A percentile compares a stretch with the other conserved stretches of the same genome.
Conservation (phyloP, 2,888 invertebrate species). For the Lasioglossum figueresi region DNA sequence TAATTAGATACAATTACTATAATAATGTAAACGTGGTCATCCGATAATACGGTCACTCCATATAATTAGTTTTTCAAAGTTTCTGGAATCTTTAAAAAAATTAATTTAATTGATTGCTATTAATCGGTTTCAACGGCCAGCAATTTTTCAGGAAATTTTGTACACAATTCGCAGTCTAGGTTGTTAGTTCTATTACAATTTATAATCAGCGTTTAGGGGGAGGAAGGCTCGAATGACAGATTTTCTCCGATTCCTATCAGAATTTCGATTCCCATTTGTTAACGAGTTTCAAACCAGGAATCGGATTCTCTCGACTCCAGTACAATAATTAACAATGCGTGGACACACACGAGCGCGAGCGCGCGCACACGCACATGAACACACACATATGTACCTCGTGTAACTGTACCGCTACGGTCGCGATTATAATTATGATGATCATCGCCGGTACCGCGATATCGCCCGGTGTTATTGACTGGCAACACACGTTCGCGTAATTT, state of each 20-base stretch:
- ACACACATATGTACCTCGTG: neutral
- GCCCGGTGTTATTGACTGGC: conserved; percentile 52
- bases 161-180: neutral
- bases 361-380: neutral
- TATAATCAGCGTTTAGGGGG: neutral
- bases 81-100: too few species aligned
- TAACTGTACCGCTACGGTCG: neutral
- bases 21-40: too few species aligned
- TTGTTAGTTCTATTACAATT: neutral
- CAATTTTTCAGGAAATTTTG: neutral
- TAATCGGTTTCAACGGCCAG: neutral
- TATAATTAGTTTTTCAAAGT: too few species aligned
- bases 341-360: neutral
- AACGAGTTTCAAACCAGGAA: neutral
- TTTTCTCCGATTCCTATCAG: neutral
- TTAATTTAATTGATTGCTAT: neutral
- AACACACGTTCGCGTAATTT: conserved; percentile 60
- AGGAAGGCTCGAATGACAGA: neutral
- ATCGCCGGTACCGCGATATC: conserved; percentile 44
- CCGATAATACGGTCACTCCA: too few species aligned
- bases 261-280: neutral
- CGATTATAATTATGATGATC: conserved; percentile 58
- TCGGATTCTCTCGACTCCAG: neutral
- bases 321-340: conserved; percentile 37
- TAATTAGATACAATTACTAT: too few species aligned